phyloP scores from a whole-genome alignment of 2,888 invertebrate genomes.

The Dendrolimus pini region DNA sequence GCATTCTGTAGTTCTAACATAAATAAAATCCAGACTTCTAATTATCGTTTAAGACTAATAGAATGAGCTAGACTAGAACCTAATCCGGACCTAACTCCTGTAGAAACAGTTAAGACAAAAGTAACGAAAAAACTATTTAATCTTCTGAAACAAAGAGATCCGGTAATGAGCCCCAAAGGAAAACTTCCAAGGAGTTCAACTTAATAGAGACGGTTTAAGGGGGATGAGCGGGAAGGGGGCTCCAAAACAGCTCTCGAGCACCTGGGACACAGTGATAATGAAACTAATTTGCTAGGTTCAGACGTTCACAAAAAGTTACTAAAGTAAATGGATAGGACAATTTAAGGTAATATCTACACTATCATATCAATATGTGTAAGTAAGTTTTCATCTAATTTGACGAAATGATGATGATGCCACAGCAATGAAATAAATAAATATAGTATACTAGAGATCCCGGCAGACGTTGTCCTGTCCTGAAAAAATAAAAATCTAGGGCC shows the following conservation, averaged over 20 bases:
- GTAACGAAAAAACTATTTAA: neutral
- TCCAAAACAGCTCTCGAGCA: conserved; percentile 32
- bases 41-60: too few relatives aligned
- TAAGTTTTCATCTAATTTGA: too few relatives aligned
- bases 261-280: conserved; percentile 44
- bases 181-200: neutral
- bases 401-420: too few relatives aligned
- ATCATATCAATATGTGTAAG: too few relatives aligned
- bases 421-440: too few relatives aligned
- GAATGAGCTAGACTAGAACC: too few relatives aligned
- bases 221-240: conserved; percentile 11
- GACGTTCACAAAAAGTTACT: conserved; percentile 10
- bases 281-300: conserved; percentile 48
- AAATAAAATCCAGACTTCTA: too few relatives aligned
- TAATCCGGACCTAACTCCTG: neutral
- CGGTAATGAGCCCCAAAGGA: neutral
- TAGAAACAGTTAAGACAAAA: neutral
- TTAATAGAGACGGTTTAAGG: conserved; percentile 6
- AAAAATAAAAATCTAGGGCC: too few relatives aligned
- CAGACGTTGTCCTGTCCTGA: too few relatives aligned
- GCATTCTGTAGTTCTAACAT: too few relatives aligned
- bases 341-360: too few relatives aligned
- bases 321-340: neutral
- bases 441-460: too few relatives aligned
- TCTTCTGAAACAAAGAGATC: neutral